Conservation (phyloP, 2,888 invertebrate genomes). For the Lepidocyrtoides sp. region DNA sequence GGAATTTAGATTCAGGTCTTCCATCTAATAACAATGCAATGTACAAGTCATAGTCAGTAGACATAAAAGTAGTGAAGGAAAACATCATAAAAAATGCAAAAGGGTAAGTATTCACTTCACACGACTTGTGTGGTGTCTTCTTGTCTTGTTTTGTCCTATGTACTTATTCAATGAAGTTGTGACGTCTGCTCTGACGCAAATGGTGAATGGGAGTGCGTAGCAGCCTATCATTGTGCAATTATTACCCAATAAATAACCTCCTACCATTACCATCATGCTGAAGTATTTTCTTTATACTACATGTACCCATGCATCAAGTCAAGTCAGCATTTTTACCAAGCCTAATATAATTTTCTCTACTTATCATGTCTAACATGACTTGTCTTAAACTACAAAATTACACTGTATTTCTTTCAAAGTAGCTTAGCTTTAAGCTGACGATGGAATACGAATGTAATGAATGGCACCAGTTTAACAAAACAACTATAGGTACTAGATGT, state of each 20-base stretch:
- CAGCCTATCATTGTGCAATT: slow-evolving; percentile 73
- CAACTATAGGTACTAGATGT: too few species aligned
- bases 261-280: slow-evolving; percentile 21
- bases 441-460: too few species aligned
- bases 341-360: not conserved
- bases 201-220: slow-evolving; percentile 80
- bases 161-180: slow-evolving; percentile 65
- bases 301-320: not conserved
- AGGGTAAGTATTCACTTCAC: slow-evolving; percentile 55
- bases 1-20: slow-evolving; percentile 2
- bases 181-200: slow-evolving; percentile 80
- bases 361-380: not conserved
- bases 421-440: too few species aligned
- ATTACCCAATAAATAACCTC: slow-evolving; percentile 79
- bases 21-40: not conserved
- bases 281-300: not conserved
- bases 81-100: slow-evolving; percentile 56
- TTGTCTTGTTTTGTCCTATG: slow-evolving; percentile 44
- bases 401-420: too few species aligned
- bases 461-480: too few species aligned
- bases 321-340: not conserved
- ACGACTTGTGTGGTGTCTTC: too few species aligned
- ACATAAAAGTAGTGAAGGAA: slow-evolving; percentile 51
- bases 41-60: slow-evolving; percentile 17
- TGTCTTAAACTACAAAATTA: too few species aligned